Evolutionary conservation across 2,113 vertebrate species (phyloP).

Genomic region (Charadrius vociferus): DNA sequence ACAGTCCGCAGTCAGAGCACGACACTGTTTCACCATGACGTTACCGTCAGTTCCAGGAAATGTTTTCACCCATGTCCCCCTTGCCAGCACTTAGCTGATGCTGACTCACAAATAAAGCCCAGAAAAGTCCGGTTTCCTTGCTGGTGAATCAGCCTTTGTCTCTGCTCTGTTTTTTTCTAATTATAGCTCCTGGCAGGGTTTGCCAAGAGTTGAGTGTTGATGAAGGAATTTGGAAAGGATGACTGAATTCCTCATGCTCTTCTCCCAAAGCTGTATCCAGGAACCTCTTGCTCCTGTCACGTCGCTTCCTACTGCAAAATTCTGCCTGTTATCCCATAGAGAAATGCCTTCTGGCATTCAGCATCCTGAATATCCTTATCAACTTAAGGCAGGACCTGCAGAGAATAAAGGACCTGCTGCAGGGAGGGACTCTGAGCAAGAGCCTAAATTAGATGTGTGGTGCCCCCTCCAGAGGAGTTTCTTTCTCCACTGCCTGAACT

Average conservation of each 20-base stretch:
- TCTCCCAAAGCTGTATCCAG: slow-evolving; percentile 17
- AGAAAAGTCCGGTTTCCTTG: slow-evolving; percentile 38
- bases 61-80: neutral
- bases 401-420: neutral
- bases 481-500: neutral
- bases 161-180: neutral
- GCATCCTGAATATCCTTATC: neutral
- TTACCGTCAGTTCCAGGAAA: neutral
- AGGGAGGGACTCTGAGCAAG: neutral
- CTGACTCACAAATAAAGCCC: slow-evolving; percentile 61
- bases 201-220: slow-evolving; percentile 30
- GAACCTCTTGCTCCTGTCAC: neutral
- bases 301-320: neutral
- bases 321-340: neutral
- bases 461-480: neutral
- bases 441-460: neutral
- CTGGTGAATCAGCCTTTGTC: slow-evolving; percentile 65
- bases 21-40: neutral
- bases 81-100: slow-evolving; percentile 40
- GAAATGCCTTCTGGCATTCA: neutral
- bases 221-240: slow-evolving; percentile 42
- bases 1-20: neutral
- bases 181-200: neutral
- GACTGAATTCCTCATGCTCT: slow-evolving; percentile 50
- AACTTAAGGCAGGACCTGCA: neutral